Base-by-base conservation (phyloP, 2,797 vertebrate species). In the Gymnodraco acuticeps region DNA sequence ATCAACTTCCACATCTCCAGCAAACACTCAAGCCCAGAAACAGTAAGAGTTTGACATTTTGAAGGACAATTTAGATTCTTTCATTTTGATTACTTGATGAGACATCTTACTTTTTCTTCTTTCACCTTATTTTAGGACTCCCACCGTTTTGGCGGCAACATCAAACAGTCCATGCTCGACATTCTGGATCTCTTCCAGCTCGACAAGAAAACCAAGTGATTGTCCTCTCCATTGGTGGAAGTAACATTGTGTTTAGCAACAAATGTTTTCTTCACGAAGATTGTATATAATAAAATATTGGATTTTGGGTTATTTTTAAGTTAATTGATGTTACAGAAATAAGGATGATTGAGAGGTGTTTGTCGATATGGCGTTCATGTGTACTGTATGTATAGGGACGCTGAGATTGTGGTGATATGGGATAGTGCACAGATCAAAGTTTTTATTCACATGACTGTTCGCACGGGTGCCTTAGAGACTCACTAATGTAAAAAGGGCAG, bases 1-100 rank as follows among this genome's bases (percentile, higher is more conserved):
- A 97, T 99, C 89, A 97, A 96, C 75, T 99, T 99, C 88, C 98
- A 99, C 64, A 93, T 99, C 84, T 99, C 97, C 73, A 98, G 98
- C 95, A 99, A 99, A 92, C 73, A 94, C 82, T 99, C 97, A 41
- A 96, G 97, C 87, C 94, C 95, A 14, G 97, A 98, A 87, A 99
- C 97, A 0, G 98, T 99, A 87, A 94, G 96, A 38, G 33, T 38
- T 38, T 38, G 6, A 38, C 33, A 9, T 38, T 38, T 38, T 3
- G 27, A 7, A 3, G 55, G 27, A 50, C 14, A 11, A 10, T 60
- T 27, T 6, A 5, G 0, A 15, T 61, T 52, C 10, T 52, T 55
- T 14, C 8, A 0, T 38, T 12, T 4, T 0, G 5, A 3, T 62
- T 52, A 20, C 31, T 14, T 17, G 5, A 31, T 17, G 6, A 5